Percentiles rank a stretch among this genome's conserved stretches.
phyloP scores from a whole-genome alignment of 2,797 vertebrate genomes.

The Uromys caudimaculatus region DNA sequence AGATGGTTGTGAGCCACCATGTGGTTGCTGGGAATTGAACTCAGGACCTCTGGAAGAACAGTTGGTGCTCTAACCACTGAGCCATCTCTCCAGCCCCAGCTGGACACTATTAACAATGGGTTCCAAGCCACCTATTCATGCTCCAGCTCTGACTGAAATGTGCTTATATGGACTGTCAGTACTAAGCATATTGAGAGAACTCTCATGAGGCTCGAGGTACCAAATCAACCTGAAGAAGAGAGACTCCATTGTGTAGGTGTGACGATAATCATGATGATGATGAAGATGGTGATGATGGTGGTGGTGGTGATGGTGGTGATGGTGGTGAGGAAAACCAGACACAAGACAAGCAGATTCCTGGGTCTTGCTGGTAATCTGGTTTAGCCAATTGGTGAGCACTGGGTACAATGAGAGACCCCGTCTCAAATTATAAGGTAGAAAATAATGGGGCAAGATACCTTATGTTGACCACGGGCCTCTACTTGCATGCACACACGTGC shows the following conservation, averaged over 20 bases:
- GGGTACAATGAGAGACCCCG: background rate
- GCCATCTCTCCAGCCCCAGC: too few species aligned
- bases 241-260: background rate
- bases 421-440: background rate
- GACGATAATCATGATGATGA: background rate
- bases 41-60: too few species aligned
- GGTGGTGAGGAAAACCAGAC: too few species aligned
- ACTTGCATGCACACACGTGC: background rate
- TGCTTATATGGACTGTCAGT: background rate
- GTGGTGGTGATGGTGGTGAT: background rate
- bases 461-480: background rate
- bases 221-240: background rate
- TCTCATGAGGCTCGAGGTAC: background rate
- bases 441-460: background rate
- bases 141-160: background rate
- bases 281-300: background rate
- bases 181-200: background rate
- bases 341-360: background rate
- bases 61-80: too few species aligned
- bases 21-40: too few species aligned
- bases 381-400: background rate
- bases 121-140: background rate
- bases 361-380: background rate
- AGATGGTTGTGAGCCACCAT: too few species aligned
- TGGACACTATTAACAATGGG: background rate